A percentile compares a stretch with the other conserved stretches of the same genome.
Evolutionary conservation across 2,113 vertebrate species (phyloP).

Genomic region (Bufo gargarizans): DNA sequence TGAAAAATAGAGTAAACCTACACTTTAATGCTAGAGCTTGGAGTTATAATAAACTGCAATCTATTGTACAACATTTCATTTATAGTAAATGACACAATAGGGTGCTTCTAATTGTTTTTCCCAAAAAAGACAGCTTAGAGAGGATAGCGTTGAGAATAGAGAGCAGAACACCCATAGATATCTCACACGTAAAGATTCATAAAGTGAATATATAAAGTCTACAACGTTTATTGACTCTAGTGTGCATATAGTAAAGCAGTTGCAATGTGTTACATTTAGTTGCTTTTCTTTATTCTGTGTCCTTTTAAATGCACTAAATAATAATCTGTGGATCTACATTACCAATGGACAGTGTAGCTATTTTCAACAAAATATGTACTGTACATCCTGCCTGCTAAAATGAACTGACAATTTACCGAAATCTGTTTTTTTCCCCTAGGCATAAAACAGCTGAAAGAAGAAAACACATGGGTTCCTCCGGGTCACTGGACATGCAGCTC

Average conservation of each 20-base stretch:
- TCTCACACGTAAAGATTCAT: background rate
- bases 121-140: background rate
- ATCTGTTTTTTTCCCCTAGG: constrained; percentile 40
- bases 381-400: background rate
- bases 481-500: constrained; percentile 48
- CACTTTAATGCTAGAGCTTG: background rate
- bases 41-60: background rate
- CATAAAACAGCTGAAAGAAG: constrained; percentile 48
- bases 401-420: constrained; percentile 41
- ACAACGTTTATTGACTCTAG: background rate
- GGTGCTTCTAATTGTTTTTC: background rate
- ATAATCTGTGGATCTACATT: background rate
- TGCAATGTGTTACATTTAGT: background rate
- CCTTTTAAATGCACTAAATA: background rate
- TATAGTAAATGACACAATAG: background rate
- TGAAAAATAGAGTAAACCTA: background rate
- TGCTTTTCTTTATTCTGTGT: background rate
- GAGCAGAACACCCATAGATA: background rate
- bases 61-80: background rate
- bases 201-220: background rate
- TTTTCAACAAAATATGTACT: background rate
- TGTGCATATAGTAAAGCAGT: background rate
- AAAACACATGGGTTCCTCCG: constrained; percentile 42
- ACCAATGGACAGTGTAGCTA: background rate
- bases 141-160: background rate